These are phyloP conservation scores for Martes martes DNA, from an alignment of 2,113 vertebrate species.

Conservation along the genomic window DNA sequence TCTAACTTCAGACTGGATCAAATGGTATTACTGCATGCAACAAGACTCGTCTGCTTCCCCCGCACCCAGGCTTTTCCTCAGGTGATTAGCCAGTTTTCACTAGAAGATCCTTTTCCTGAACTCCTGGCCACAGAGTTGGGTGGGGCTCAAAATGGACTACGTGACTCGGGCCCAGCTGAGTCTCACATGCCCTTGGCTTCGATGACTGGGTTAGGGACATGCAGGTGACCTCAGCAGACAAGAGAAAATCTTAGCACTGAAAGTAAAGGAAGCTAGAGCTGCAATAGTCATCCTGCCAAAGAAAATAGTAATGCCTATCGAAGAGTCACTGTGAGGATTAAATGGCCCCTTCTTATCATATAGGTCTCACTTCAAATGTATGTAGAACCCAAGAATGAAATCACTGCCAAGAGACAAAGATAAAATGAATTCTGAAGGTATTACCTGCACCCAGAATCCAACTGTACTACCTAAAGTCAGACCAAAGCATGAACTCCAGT, in stretches of 20 bases:
- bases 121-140: background rate
- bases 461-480: background rate
- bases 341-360: background rate
- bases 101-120: background rate
- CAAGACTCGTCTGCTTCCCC: background rate
- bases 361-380: background rate
- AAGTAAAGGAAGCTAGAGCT: background rate
- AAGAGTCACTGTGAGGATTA: background rate
- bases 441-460: background rate
- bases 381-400: background rate
- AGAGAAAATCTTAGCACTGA: background rate
- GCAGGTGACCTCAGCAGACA: background rate
- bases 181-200: background rate
- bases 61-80: background rate
- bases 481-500: constrained; percentile 14
- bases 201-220: background rate
- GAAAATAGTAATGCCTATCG: background rate
- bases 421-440: background rate
- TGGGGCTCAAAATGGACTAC: background rate
- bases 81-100: background rate
- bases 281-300: background rate
- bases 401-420: background rate
- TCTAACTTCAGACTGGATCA: background rate
- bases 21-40: background rate
- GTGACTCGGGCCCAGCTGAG: background rate